Base-by-base conservation (phyloP, 2,797 vertebrate genomes). In the Echeneis naucrates region DNA sequence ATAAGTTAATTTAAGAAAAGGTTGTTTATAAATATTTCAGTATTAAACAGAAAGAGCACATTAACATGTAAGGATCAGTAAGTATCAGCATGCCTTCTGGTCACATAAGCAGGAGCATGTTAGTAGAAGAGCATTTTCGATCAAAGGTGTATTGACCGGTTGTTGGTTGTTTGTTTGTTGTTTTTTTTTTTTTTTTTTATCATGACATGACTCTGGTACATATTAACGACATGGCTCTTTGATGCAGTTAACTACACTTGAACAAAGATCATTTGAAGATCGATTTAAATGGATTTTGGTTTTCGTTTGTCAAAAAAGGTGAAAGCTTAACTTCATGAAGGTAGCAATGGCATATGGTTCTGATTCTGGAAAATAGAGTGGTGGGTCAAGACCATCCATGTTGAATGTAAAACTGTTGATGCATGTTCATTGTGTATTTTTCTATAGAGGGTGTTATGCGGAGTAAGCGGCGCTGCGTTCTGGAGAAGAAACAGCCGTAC, bases 401-500 rank as follows among this genome's bases (percentile, higher is more conserved):
- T 17, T 44, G 13, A 69, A 38, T 50, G 16, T 9, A 50, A 9
- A 30, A 53, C 57, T 78, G 27, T 56, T 70, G 40, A 51, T 71
- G 37, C 63, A 62, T 77, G 30, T 73, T 26, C 67, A 23, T 82
- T 81, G 57, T 84, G 61, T 84, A 0, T 63, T 45, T 1, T 80
- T 55, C 56, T 81, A 12, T 50, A 90, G 97, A 98, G 85, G 95
- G 96, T 64, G 95, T 96, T 65, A 95, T 97, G 71, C 96, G 98
- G 37, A 98, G 96, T 77, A 99, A 99, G 89, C 94, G 98, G 0
- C 95, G 98, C 32, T 99, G 98, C 19, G 98, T 99, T 72, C 91
- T 99, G 92, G 97, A 98, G 77, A 95, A 97, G 92, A 99, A 99
- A 83, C 98, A 99, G 92, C 98, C 97, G 0, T 99, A 99, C 79